Percentiles rank a stretch among this genome's conserved stretches.
Evolutionary conservation across 2,888 invertebrate genomes (phyloP).

Genomic region (Aphidius colemani): DNA sequence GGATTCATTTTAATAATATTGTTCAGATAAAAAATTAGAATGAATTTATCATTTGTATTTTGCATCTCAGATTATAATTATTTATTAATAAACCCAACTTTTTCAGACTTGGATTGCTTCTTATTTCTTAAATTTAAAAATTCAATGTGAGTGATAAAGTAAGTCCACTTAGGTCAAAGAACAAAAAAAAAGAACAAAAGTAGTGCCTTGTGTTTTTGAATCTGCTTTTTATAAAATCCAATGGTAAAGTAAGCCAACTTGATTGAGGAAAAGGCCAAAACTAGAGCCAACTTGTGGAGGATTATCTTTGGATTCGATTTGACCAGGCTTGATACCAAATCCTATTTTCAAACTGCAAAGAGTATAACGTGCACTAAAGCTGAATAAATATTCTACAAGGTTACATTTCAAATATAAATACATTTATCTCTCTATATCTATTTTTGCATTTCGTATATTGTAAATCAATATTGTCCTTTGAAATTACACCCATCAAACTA

Average conservation of each 20-base stretch:
- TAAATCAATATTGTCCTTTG: too few relatives aligned
- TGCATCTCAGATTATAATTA: too few relatives aligned
- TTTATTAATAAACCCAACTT: too few relatives aligned
- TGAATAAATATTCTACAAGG: constrained; percentile 33
- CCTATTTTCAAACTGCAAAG: constrained; percentile 39
- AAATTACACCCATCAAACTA: too few relatives aligned
- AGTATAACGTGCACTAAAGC: constrained; percentile 28
- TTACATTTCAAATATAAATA: constrained; percentile 12
- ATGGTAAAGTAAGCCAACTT: constrained; percentile 10
- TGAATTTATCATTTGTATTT: too few relatives aligned
- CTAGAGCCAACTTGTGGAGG: constrained; percentile 1
- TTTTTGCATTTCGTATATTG: neutral
- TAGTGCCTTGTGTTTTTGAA: constrained; percentile 13
- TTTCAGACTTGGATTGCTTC: too few relatives aligned
- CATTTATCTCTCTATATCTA: neutral
- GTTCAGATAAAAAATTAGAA: too few relatives aligned
- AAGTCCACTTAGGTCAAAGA: neutral
- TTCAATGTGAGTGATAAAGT: too few relatives aligned
- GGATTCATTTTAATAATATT: too few relatives aligned
- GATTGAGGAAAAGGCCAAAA: constrained; percentile 1
- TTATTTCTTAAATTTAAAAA: too few relatives aligned
- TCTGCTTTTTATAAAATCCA: constrained; percentile 16
- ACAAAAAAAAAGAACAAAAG: constrained; percentile 6
- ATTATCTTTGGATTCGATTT: constrained; percentile 32
- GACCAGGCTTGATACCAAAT: constrained; percentile 38